Base-by-base conservation (phyloP, 2,797 vertebrate species). In the Sebastolobus altivelis region DNA sequence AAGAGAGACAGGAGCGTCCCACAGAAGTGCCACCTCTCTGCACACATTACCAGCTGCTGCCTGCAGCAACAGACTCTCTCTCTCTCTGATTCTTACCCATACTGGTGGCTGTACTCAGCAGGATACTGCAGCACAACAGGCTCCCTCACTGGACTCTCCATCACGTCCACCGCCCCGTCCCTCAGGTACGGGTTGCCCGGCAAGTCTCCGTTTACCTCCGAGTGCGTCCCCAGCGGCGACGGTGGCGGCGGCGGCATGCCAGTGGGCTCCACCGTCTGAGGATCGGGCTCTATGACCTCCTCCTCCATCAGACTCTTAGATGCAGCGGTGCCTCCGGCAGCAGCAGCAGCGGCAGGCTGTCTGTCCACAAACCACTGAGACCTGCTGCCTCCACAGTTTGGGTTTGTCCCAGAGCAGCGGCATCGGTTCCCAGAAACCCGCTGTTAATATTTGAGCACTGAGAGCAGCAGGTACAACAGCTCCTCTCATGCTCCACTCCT, bases 301-400 rank as follows among this genome's bases (percentile, higher is more conserved):
- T 94, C 94, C 93, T 95, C 95, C 95, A 96, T 96, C 88, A 86
- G 81, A 67, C 75, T 80, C 75, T 69, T 61, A 87, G 81, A 90
- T 74, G 91, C 79, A 80, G 88, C n/a, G 8, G 73, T 56, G 66
- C 68, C 77, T 90, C 88, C 89, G 65, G 83, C 89, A 81, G 80
- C 14, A 43, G 40, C 79, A 40, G 80, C 87, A 84, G 80, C 65
- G 46, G 86, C 89, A 79, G 65, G 77, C 77, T 65, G 73, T 54
- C 88, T 83, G 89, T 88, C 92, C 89, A 90, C 80, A 77, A 81
- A 88, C 83, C 82, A 65, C 87, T 84, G 89, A 94, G 91, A 88
- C 92, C 65, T 77, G 85, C 91, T 88, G 88, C 88, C 91, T 92
- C 89, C 91, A 88, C 87, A 65, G 73, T 86, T 81, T 85, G 77